These are phyloP conservation scores for Ptilodon capucinus DNA, from an alignment of 2,888 invertebrate genomes.

Conservation along the genomic window DNA sequence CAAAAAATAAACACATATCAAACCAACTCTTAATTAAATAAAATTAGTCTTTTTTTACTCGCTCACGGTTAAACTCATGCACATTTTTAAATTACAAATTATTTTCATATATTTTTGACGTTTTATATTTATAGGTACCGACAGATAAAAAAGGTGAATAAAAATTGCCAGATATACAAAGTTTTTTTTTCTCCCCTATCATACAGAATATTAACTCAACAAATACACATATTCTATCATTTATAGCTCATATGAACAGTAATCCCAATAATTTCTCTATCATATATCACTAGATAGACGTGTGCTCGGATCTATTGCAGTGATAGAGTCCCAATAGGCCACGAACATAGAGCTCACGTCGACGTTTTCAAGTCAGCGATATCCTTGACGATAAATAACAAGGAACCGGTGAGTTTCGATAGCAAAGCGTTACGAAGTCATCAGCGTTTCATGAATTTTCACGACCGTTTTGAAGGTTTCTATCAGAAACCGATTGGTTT, in stretches of 20 bases:
- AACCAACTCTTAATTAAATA: too few species aligned
- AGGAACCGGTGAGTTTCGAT: conserved; percentile 45
- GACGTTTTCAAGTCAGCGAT: conserved; percentile 74
- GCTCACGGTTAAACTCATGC: too few species aligned
- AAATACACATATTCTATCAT: conserved; percentile 11
- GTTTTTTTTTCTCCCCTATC: too few species aligned
- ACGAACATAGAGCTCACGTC: conserved; percentile 52
- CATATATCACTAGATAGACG: conserved; percentile 47
- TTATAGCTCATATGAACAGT: conserved; percentile 27
- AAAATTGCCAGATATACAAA: too few species aligned
- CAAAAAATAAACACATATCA: too few species aligned
- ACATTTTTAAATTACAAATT: too few species aligned
- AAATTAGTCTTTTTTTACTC: too few species aligned
- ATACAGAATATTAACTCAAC: background rate
- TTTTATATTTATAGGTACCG: too few species aligned
- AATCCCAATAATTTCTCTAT: conserved; percentile 36
- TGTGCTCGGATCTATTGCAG: conserved; percentile 36
- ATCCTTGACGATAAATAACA: conserved; percentile 62
- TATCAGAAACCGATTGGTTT: background rate
- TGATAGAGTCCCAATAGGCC: conserved; percentile 50
- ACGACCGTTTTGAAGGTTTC: conserved; percentile 21
- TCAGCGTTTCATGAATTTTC: conserved; percentile 43
- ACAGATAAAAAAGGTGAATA: too few species aligned
- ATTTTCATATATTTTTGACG: too few species aligned
- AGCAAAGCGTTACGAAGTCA: conserved; percentile 32